Base-by-base conservation (phyloP, 2,113 vertebrate species). In the Scatophagus argus region DNA sequence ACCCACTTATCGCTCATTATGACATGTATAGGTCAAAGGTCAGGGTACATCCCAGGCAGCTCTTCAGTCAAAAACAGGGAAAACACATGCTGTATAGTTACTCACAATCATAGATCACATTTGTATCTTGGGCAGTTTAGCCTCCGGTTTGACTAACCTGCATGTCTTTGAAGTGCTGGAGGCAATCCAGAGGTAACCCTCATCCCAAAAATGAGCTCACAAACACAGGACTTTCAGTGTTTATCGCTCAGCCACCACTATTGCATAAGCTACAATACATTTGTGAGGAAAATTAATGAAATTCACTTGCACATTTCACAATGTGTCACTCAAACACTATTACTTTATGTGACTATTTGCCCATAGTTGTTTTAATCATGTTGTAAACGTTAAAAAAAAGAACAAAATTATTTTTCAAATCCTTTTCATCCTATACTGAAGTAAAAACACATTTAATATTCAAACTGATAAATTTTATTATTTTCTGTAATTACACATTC, bases 1-100 rank as follows among this genome's bases (percentile, higher is more conserved):
- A n/a, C 44, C 31, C 38, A 69, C 49, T 73, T 55, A 77, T 64
- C 17, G 44, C 47, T 71, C 43, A 52, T 31, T 38, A 19, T 51
- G 16, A 7, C 19, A 13, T 31, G 19, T 52, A 39, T 49, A 3
- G 7, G 64, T 77, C 66, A 74, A 68, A 61, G 47, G 58, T 77
- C 39, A 58, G 46, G 36, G 4, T n/a, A 6, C 31, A 55, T 58
- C 29, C 14, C 11, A 9, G 38, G 49, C 41, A 32, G 19, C 32
- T 54, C 34, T 75, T 17, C 17, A 19, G 27, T 31, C n/a, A 46
- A 46, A 43, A 46, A 60, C 72, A 59, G 17, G 21, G 3, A 61
- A 34, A 5, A 25, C 32, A 66, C 12, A 55, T n/a, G n/a, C n/a
- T n/a, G n/a, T n/a, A n/a, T n/a, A n/a, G n/a, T n/a, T n/a, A n/a